These are phyloP conservation scores for Strigamia transsilvanica DNA, from an alignment of 2,888 invertebrate genomes.

Conservation along the genomic window DNA sequence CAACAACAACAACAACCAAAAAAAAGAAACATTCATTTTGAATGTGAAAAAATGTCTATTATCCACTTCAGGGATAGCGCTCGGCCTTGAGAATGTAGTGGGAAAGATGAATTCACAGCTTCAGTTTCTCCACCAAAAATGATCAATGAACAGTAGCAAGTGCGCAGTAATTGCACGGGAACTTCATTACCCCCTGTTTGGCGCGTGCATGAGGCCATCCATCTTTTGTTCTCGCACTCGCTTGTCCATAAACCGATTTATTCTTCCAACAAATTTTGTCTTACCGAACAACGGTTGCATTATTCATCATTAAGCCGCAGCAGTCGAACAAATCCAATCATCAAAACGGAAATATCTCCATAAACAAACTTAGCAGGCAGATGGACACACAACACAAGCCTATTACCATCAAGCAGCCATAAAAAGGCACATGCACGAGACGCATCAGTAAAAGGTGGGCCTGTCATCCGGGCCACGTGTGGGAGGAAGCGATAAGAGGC, in stretches of 20 bases:
- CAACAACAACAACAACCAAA: neutral
- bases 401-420: conserved; percentile 8
- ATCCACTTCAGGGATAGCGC: neutral
- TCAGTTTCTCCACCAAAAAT: conserved; percentile 39
- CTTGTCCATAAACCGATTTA: conserved; percentile 42
- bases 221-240: conserved; percentile 39
- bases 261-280: conserved; percentile 37
- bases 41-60: neutral
- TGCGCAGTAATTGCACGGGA: conserved; percentile 38
- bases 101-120: conserved; percentile 35
- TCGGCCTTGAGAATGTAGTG: neutral
- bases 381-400: conserved; percentile 30
- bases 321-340: conserved; percentile 33
- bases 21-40: neutral
- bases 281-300: conserved; percentile 26
- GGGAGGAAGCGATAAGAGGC: conserved; percentile 37
- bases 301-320: conserved; percentile 33
- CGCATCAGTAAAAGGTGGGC: conserved; percentile 35
- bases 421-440: neutral
- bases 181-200: conserved; percentile 42
- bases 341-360: conserved; percentile 21
- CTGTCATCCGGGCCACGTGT: conserved; percentile 34
- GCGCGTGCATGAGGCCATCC: conserved; percentile 37
- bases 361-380: conserved; percentile 6
- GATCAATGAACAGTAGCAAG: conserved; percentile 36